Base-by-base conservation (phyloP, 2,888 invertebrate genomes). In the Meta bourneti region DNA sequence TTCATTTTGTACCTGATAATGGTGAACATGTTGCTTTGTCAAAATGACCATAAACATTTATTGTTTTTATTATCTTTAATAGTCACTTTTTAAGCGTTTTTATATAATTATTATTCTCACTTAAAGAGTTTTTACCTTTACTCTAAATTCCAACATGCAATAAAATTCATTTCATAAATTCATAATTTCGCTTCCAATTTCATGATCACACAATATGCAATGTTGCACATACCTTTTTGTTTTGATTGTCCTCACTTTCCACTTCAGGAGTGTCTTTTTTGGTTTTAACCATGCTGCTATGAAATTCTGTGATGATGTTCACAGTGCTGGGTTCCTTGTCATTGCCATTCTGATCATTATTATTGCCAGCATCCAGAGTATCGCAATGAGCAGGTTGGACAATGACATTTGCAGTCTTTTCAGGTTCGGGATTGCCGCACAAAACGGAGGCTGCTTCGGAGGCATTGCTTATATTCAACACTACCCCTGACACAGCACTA, bases 291-390 rank as follows among this genome's bases (percentile, higher is more conserved):
- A 92, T 86, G 52, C 90, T 92, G 54, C 89, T 90, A 49, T 93
- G 92, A 71, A 93, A 92, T 49, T 93, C 93, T n/a, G 92, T 87
- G 19, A 92, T 92, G 13, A 93, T 85, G 71, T 91, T 92, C 16
- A 85, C 88, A 49, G 90, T 87, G 51, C 87, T 88, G 49, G 88
- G 83, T 49, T 87, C 90, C 48, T 92, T 87, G n/a, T 92, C 90
- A 72, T 34, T 83, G 4, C 51, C 75, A 70, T 77, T 87, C 52
- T 80, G 81, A n/a, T 84, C 89, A 19, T 84, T 61, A 79, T 74
- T 70, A 19, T 84, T 91, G 2, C 61, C 70, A 9, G 85, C 72
- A 71, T 83, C 82, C 8, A 84, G 11, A 78, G 54, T 71, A 13
- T 90, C 71, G 20, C 71, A 72, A 7, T 8, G 6, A 6, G 77